A percentile compares a stretch with the other conserved stretches of the same genome.
These are phyloP conservation scores for Drosophila neocordata DNA, from an alignment of 1,140 invertebrate species.

Conservation along the genomic window DNA sequence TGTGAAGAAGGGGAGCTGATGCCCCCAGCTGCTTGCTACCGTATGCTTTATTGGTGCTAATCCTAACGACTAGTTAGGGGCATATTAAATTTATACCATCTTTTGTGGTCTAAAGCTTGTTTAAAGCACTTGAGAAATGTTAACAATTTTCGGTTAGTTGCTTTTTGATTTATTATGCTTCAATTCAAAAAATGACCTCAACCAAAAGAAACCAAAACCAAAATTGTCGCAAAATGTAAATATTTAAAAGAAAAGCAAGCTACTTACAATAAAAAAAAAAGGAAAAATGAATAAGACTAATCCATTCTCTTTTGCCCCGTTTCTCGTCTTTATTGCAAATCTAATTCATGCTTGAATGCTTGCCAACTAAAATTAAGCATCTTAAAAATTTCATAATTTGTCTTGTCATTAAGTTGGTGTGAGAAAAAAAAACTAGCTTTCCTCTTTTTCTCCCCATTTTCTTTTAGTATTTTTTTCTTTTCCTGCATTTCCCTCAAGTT, in stretches of 20 bases:
- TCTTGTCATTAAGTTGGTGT: slow-evolving; percentile 64
- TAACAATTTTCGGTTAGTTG: too few relatives aligned
- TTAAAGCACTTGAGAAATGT: too few relatives aligned
- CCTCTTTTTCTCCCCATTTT: not conserved
- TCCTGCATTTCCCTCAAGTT: not conserved
- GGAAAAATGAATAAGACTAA: not conserved
- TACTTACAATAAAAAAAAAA: not conserved
- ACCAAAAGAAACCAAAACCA: not conserved
- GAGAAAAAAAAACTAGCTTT: not conserved
- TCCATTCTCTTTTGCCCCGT: not conserved
- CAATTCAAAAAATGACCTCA: not conserved
- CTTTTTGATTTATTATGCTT: too few relatives aligned
- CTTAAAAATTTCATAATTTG: slow-evolving; percentile 75
- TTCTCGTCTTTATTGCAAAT: not conserved
- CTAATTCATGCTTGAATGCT: slow-evolving; percentile 28
- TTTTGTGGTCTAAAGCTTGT: too few relatives aligned
- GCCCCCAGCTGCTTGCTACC: too few relatives aligned
- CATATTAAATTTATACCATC: too few relatives aligned
- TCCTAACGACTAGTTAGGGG: too few relatives aligned
- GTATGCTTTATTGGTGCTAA: too few relatives aligned
- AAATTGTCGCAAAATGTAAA: slow-evolving; percentile 45
- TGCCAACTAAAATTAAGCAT: slow-evolving; percentile 58
- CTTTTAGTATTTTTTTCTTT: slow-evolving; percentile 20
- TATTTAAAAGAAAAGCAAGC: slow-evolving; percentile 34
- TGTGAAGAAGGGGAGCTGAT: too few relatives aligned